Conservation (phyloP, 2,797 vertebrate species). For the Molothrus aeneus region DNA sequence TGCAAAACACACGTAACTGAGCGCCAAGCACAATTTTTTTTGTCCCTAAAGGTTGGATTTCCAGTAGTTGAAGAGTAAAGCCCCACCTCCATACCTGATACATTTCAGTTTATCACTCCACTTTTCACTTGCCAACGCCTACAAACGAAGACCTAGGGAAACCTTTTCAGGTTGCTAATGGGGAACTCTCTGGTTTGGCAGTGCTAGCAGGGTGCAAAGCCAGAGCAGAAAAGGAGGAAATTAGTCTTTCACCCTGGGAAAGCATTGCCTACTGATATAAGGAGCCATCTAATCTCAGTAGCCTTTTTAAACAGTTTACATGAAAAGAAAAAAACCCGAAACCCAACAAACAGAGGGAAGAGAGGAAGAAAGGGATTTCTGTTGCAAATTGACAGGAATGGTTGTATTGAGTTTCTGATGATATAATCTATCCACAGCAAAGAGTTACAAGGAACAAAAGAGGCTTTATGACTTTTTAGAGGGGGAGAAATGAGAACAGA, state of each 20-base stretch:
- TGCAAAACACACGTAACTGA: background rate
- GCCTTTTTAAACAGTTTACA: slow-evolving; percentile 34
- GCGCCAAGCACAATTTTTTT: background rate
- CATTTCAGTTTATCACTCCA: background rate
- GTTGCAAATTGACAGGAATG: slow-evolving; percentile 27
- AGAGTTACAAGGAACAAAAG: slow-evolving; percentile 19
- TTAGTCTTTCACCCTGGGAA: slow-evolving; percentile 29
- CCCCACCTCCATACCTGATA: background rate
- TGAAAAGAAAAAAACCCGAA: background rate
- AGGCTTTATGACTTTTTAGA: slow-evolving; percentile 24
- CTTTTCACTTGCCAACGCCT: background rate
- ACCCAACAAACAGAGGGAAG: slow-evolving; percentile 21
- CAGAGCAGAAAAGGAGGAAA: slow-evolving; percentile 30
- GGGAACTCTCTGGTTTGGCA: background rate
- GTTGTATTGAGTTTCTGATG: slow-evolving; percentile 30
- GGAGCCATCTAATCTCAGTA: slow-evolving; percentile 17
- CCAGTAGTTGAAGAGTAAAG: background rate
- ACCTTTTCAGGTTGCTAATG: background rate
- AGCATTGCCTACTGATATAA: background rate
- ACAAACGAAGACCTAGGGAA: background rate
- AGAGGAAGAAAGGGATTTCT: slow-evolving; percentile 57
- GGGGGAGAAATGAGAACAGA: background rate
- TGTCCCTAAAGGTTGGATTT: background rate
- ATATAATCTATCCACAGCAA: slow-evolving; percentile 28
- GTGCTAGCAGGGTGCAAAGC: background rate